Percentiles rank a stretch among this genome's conserved stretches.
These are phyloP conservation scores for Meles meles DNA, from an alignment of 2,113 vertebrate species.

Conservation along the genomic window DNA sequence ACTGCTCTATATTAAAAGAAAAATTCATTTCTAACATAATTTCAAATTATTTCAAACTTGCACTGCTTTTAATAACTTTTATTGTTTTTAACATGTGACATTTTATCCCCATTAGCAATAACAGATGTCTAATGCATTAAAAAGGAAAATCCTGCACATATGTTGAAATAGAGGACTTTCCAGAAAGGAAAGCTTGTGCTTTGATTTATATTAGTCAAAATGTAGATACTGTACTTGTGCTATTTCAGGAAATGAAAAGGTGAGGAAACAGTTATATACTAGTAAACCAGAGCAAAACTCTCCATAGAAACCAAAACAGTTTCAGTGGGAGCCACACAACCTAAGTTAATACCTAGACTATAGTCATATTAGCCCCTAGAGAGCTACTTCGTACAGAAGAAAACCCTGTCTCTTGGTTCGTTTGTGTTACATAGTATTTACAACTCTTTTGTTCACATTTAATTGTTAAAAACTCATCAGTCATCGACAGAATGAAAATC, in stretches of 20 bases:
- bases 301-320: constrained; percentile 52
- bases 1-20: background rate
- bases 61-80: constrained; percentile 70
- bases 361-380: background rate
- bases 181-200: constrained; percentile 66
- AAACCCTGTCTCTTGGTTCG: constrained; percentile 3
- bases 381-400: constrained; percentile 25
- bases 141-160: constrained; percentile 59
- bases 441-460: constrained; percentile 20
- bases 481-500: background rate
- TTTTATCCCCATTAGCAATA: constrained; percentile 72
- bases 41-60: constrained; percentile 59
- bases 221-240: constrained; percentile 72
- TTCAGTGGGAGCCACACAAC: constrained; percentile 43
- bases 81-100: constrained; percentile 71
- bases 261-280: constrained; percentile 63
- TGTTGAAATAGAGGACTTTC: constrained; percentile 66
- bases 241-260: constrained; percentile 78
- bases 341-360: constrained; percentile 60
- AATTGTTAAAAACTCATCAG: background rate
- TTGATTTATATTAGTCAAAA: constrained; percentile 75
- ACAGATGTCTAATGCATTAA: constrained; percentile 73
- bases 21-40: constrained; percentile 32
- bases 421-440: background rate
- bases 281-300: constrained; percentile 59